Base-by-base conservation (phyloP, 2,113 vertebrate species). In the Plecturocebus donacophilus region DNA sequence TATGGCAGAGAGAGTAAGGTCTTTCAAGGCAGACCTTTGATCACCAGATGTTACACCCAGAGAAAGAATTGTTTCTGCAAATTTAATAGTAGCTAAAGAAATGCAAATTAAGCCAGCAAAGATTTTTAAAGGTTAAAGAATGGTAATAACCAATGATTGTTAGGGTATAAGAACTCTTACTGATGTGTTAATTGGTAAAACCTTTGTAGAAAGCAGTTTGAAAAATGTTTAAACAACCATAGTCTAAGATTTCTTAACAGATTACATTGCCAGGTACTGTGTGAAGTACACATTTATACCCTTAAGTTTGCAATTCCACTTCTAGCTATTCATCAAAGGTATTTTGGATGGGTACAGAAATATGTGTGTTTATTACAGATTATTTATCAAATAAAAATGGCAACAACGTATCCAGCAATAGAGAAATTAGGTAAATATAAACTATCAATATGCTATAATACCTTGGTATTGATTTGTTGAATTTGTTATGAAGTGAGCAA, bases 21-120 rank as follows among this genome's bases (percentile, higher is more conserved):
- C n/a, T 90, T 94, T 73, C 40, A 79, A 94, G 92, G 76, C 19
- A 94, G 47, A 71, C 23, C 68, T 52, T 58, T 89, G 92, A 71
- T 8, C 76, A 61, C 94, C 21, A 56, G 56, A 84, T 91, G 84
- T 90, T 89, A 89, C 70, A 54, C 35, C 32, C 20, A 49, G 40
- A 42, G 32, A 92, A 86, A 70, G 13, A 66, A 66, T 56, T 94
- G n/a, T 61, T 11, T 91, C 20, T 91, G 47, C 11, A 81, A 81
- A 42, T 40, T 95, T 71, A 94, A 85, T 52, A 71, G 13, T 90
- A 71, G 52, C 40, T 52, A 71, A 90, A 91, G 56, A 96, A 80
- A 90, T 93, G 13, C 12, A 54, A 54, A 75, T 75, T 93, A 35
- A 42, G 42, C 17, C 42, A 87, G n/a, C 30, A 35, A 80, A 84